Evolutionary conservation across 1,140 invertebrate genomes (phyloP), one percentile per base, ranked within the genome.

Genomic region (Drosophila bifasciata): DNA sequence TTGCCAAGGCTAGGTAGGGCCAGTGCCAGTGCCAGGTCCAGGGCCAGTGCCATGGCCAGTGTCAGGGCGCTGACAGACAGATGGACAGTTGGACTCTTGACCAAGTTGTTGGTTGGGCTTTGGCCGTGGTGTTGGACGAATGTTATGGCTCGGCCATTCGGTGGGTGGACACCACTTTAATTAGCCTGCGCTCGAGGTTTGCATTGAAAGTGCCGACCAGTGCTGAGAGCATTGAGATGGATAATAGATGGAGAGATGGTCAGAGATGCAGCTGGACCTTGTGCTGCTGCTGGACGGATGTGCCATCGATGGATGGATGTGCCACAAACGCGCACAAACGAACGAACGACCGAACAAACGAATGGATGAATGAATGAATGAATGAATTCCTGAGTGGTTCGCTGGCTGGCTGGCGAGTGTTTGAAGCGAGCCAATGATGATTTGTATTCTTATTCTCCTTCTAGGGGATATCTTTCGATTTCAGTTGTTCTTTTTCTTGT

Each of bases 101-200:
- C 62, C 62, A 69, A 68, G 74, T 61, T 68, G 69, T 50, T 39
- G 52, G 68, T 45, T 36, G 53, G 19, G 23, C 39, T 23, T 48
- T 48, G 40, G 15, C 28, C 13, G 13, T 68, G 48, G 19, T 19
- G 19, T 11, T 39, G 46, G 28, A 21, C 19, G 19, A 21, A 21
- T 21, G 19, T 21, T 21, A 21, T 21, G 19, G 19, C 19, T 4
- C 3, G 19, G 19, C 56, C 44, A 66, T 76, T 76, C 32, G 76
- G 80, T 86, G 83, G 81, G 81, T 88, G 81, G 83, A 88, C 78
- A 81, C 83, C 77, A 88, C 78, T 88, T 86, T 86, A 86, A 86
- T 86, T 86, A 86, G 81, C 83, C 81, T 51, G 77, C 66, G 74
- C 57, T 62, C 55, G 62, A 64, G 44, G 55, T 76, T 76, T 75